Evolutionary conservation across 37 sponge, comb jelly and placozoan genomes (phyloP).

Genomic region (Axinella damicornis): DNA sequence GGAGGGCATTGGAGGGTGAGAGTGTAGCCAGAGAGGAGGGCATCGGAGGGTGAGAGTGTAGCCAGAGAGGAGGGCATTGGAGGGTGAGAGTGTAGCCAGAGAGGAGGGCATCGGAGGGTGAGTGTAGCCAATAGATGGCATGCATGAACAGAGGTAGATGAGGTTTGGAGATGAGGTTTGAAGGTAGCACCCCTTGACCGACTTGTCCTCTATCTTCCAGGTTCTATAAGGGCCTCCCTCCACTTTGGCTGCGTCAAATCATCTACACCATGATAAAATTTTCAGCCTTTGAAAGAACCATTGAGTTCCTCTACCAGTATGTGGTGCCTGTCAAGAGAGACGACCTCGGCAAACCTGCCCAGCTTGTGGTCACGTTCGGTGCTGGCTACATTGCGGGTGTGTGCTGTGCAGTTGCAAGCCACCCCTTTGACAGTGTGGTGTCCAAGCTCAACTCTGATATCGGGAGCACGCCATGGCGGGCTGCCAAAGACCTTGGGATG

Average conservation of each 20-base stretch:
- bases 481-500: constrained; percentile 90
- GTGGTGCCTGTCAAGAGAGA: constrained; percentile 93
- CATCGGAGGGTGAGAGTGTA: too few species aligned
- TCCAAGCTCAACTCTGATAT: constrained; percentile 96
- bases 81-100: too few species aligned
- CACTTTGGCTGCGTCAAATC: constrained; percentile 98
- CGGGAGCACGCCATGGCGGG: constrained; percentile 88
- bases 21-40: too few species aligned
- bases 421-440: constrained; percentile 97
- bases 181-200: too few species aligned
- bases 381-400: constrained; percentile 99
- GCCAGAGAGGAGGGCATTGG: too few species aligned
- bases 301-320: constrained; percentile 97
- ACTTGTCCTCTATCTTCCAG: too few species aligned
- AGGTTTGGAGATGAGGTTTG: too few species aligned
- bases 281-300: constrained; percentile 97
- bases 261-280: constrained; percentile 99
- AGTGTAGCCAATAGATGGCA: too few species aligned
- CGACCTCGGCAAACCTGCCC: constrained; percentile 85
- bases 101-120: too few species aligned
- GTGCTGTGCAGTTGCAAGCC: constrained; percentile 98
- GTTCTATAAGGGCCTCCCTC: constrained; percentile 96
- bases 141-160: too few species aligned
- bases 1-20: too few species aligned
- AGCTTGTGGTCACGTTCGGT: constrained; percentile 97